A percentile compares a stretch with the other conserved stretches of the same genome.
These are phyloP conservation scores for Pyrrhia umbra DNA, from an alignment of 2,888 invertebrate species.

Conservation along the genomic window DNA sequence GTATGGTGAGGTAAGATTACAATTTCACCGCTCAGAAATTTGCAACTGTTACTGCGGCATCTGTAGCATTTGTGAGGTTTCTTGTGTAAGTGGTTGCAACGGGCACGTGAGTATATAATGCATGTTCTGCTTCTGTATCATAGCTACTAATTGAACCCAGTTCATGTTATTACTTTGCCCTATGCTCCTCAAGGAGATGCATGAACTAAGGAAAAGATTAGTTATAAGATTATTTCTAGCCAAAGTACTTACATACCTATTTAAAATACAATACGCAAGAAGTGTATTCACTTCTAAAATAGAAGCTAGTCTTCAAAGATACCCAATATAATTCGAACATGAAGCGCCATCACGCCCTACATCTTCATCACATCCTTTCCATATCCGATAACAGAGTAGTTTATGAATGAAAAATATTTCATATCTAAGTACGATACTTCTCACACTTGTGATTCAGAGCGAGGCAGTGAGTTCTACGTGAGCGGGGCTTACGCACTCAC, in stretches of 20 bases:
- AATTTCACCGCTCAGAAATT: too few species aligned
- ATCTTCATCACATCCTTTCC: constrained; percentile 48
- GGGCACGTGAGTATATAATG: too few species aligned
- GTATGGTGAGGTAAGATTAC: too few species aligned
- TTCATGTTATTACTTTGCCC: too few species aligned
- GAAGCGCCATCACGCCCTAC: constrained; percentile 3
- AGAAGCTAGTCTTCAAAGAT: not conserved
- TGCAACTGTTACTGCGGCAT: too few species aligned
- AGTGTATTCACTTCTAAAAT: not conserved
- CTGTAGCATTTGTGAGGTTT: too few species aligned
- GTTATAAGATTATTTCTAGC: too few species aligned
- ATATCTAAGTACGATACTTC: constrained; percentile 71
- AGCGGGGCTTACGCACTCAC: constrained; percentile 79
- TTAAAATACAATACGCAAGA: not conserved
- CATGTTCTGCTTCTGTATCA: too few species aligned
- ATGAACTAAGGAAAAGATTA: too few species aligned
- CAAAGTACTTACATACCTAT: not conserved
- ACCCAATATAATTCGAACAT: constrained; percentile 27
- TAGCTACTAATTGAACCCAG: too few species aligned
- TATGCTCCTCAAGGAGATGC: too few species aligned
- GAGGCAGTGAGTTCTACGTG: constrained; percentile 75
- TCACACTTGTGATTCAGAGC: constrained; percentile 78
- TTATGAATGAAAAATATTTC: constrained; percentile 78
- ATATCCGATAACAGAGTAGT: constrained; percentile 65
- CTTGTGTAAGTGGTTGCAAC: too few species aligned